A percentile compares a stretch with the other conserved stretches of the same genome.
Conservation (phyloP, 2,888 invertebrate genomes). For the Oegoconia quadripuncta region DNA sequence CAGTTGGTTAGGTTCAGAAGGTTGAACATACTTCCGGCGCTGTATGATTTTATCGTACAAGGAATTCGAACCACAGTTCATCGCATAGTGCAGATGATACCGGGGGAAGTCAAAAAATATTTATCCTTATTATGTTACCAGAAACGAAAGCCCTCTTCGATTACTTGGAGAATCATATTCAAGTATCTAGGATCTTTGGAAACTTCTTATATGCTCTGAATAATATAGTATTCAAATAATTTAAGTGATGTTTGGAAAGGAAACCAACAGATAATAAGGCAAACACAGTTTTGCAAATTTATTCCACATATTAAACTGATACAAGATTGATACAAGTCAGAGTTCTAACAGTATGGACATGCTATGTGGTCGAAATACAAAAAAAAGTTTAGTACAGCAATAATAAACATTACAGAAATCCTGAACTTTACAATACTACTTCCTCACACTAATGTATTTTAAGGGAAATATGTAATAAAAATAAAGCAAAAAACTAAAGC, state of each 20-base stretch:
- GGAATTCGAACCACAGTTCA: too few relatives aligned
- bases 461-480: conserved; percentile 73
- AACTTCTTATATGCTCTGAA: too few relatives aligned
- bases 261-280: conserved; percentile 71
- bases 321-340: conserved; percentile 77
- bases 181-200: too few relatives aligned
- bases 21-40: too few relatives aligned
- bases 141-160: too few relatives aligned
- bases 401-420: conserved; percentile 73
- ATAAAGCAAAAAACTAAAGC: conserved; percentile 79
- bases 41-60: too few relatives aligned
- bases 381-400: conserved; percentile 70
- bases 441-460: conserved; percentile 76
- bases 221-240: too few relatives aligned
- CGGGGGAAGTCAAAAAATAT: too few relatives aligned
- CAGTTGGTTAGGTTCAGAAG: too few relatives aligned
- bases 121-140: too few relatives aligned
- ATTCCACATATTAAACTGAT: conserved; percentile 78
- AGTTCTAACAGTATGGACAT: conserved; percentile 75
- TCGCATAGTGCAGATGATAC: too few relatives aligned
- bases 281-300: conserved; percentile 80
- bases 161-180: too few relatives aligned
- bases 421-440: conserved; percentile 76
- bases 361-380: conserved; percentile 73
- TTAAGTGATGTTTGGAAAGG: conserved; percentile 29